Evolutionary conservation across 2,113 vertebrate species (phyloP).

Genomic region (Ciconia boyciana): DNA sequence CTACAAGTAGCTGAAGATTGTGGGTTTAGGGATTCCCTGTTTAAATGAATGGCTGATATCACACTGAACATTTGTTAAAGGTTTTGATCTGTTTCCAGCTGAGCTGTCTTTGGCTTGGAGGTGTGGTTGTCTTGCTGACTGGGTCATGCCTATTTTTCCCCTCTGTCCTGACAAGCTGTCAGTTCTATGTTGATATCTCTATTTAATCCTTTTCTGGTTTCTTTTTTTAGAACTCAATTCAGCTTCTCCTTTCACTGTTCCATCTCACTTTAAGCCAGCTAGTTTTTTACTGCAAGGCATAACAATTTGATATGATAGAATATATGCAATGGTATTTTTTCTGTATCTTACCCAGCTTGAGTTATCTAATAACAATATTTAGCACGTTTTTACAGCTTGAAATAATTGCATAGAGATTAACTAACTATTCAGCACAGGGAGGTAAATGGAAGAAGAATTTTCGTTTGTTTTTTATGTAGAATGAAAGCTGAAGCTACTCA

Average conservation of each 20-base stretch:
- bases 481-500: neutral
- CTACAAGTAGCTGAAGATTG: neutral
- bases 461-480: neutral
- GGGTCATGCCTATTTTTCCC: neutral
- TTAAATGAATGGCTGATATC: neutral
- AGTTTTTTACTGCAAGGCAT: neutral
- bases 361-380: constrained; percentile 2
- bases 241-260: neutral
- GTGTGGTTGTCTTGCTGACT: neutral
- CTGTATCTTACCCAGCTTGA: neutral
- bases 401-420: constrained; percentile 13
- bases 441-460: neutral
- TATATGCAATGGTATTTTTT: neutral
- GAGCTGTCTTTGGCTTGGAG: neutral
- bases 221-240: neutral
- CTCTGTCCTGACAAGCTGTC: neutral
- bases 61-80: neutral
- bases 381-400: neutral
- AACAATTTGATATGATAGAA: neutral
- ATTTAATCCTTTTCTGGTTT: neutral
- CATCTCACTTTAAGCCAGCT: neutral
- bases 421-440: constrained; percentile 5
- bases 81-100: constrained; percentile 7
- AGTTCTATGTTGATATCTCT: neutral
- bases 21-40: neutral